phyloP scores from a whole-genome alignment of 2,888 invertebrate species.

The Drosophila formosana region DNA sequence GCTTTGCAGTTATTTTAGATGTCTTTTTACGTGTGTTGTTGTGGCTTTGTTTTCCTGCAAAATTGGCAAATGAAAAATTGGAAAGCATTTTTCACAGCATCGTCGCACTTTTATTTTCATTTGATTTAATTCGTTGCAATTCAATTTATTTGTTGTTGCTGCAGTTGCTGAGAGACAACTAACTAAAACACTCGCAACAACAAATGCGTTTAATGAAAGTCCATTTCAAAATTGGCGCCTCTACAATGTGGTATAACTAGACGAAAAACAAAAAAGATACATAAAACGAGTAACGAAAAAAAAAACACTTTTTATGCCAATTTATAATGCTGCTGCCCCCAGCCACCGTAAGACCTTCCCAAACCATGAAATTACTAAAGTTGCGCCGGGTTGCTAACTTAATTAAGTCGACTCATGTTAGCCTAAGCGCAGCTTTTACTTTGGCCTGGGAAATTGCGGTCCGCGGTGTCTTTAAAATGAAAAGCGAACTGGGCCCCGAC shows the following conservation, averaged over 20 bases:
- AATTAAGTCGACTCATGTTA: constrained; percentile 53
- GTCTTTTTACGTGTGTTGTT: constrained; percentile 44
- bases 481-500: constrained; percentile 47
- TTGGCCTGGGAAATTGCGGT: constrained; percentile 62
- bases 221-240: constrained; percentile 29
- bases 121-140: constrained; percentile 70
- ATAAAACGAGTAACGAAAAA: not conserved
- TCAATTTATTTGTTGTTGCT: constrained; percentile 55
- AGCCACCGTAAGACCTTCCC: not conserved
- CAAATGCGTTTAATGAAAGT: constrained; percentile 28
- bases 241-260: constrained; percentile 37
- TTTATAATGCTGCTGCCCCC: constrained; percentile 16
- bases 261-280: constrained; percentile 8
- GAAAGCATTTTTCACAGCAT: constrained; percentile 55
- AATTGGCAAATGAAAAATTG: constrained; percentile 65
- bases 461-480: constrained; percentile 59
- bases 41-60: constrained; percentile 38
- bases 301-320: constrained; percentile 20
- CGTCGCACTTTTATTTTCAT: constrained; percentile 62
- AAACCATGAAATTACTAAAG: constrained; percentile 17
- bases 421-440: constrained; percentile 64
- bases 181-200: constrained; percentile 30
- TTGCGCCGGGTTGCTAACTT: constrained; percentile 49
- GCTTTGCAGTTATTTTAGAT: constrained; percentile 2
- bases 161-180: constrained; percentile 27